These are phyloP conservation scores for Drosophila nigritarsus DNA, from an alignment of 2,888 invertebrate genomes.

Conservation along the genomic window DNA sequence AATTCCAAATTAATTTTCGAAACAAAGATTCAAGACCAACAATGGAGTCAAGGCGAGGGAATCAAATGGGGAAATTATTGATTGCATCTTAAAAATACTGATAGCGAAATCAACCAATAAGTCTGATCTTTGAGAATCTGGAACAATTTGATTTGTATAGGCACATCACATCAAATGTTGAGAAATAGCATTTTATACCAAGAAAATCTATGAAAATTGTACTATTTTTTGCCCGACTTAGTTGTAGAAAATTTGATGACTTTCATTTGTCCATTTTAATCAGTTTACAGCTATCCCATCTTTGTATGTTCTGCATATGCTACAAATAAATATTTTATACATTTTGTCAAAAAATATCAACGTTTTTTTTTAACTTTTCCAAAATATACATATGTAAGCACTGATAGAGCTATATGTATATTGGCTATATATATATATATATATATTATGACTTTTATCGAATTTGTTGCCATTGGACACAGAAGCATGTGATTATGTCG, in stretches of 20 bases:
- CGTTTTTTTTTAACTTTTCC: slow-evolving; percentile 1
- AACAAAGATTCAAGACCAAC: background rate
- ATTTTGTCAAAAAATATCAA: background rate
- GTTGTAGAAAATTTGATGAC: background rate
- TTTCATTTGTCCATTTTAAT: background rate
- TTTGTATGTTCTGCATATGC: background rate
- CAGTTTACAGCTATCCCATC: background rate
- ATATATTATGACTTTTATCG: slow-evolving; percentile 65
- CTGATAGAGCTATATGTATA: slow-evolving; percentile 14
- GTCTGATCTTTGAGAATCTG: background rate
- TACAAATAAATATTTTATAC: too few species aligned
- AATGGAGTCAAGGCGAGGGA: background rate
- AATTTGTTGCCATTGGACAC: slow-evolving; percentile 48
- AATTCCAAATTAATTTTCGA: background rate
- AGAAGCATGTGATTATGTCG: slow-evolving; percentile 53
- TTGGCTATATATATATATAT: slow-evolving; percentile 24
- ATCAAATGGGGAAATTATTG: background rate
- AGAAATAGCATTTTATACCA: background rate
- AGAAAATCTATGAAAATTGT: background rate
- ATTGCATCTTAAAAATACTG: background rate
- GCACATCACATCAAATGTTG: background rate
- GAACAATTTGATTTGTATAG: background rate
- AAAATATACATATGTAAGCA: slow-evolving; percentile 24
- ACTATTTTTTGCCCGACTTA: background rate
- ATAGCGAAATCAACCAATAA: background rate